Evolutionary conservation across 2,113 vertebrate species (phyloP).

Genomic region (Semicossyphus pulcher): DNA sequence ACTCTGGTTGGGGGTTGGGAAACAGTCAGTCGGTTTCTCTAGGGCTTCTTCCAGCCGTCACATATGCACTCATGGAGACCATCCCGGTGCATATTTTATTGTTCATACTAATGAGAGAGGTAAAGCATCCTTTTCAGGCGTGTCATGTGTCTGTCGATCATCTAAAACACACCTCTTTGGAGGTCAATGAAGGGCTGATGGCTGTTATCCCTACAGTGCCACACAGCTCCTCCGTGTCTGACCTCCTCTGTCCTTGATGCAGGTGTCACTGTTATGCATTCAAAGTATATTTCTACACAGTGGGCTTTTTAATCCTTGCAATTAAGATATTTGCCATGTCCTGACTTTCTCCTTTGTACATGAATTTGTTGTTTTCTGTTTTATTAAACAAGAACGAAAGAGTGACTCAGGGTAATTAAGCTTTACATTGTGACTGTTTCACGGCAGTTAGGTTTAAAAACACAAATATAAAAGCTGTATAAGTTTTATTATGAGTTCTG

Average conservation of each 20-base stretch:
- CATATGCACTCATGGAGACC: conserved; percentile 1
- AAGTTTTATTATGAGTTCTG: too few species aligned
- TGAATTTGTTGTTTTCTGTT: too few species aligned
- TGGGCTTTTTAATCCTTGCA: not conserved
- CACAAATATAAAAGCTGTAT: too few species aligned
- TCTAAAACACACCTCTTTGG: conserved; percentile 10
- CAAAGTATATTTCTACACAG: not conserved
- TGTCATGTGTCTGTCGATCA: conserved; percentile 13
- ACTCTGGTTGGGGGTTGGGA: not conserved
- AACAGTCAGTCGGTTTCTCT: not conserved
- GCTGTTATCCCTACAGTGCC: conserved; percentile 1
- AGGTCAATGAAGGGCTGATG: conserved; percentile 12
- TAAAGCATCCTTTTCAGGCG: not conserved
- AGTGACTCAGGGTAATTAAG: too few species aligned
- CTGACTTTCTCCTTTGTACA: too few species aligned
- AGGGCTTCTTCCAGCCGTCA: conserved; percentile 1
- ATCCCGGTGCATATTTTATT: not conserved
- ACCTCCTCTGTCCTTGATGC: conserved; percentile 23
- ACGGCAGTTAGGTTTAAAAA: too few species aligned
- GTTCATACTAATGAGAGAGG: conserved; percentile 6
- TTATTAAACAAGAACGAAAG: too few species aligned
- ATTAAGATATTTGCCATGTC: not conserved
- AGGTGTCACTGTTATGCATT: not conserved
- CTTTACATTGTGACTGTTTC: too few species aligned
- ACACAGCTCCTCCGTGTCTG: not conserved